phyloP scores from a whole-genome alignment of 2,113 vertebrate genomes.

The Spea bombifrons region DNA sequence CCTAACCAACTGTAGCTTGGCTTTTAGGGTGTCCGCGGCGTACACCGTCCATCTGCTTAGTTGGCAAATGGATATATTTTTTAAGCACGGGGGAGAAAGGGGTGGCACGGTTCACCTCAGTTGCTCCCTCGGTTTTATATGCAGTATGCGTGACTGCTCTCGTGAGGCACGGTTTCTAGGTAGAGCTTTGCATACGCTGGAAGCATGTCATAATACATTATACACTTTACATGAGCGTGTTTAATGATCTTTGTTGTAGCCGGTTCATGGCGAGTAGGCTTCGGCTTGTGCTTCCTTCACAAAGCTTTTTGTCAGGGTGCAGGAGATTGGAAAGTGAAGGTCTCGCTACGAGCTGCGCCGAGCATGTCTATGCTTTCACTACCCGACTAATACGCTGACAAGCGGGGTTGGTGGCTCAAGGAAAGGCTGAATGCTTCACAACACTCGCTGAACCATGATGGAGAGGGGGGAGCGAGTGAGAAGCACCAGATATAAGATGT shows the following conservation, averaged over 20 bases:
- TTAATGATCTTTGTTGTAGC: constrained; percentile 16
- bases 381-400: constrained; percentile 25
- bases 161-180: constrained; percentile 30
- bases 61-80: background rate
- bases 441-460: constrained; percentile 67
- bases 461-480: constrained; percentile 45
- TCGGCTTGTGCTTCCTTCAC: background rate
- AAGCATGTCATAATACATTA: constrained; percentile 20
- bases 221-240: constrained; percentile 5
- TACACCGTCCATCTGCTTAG: background rate
- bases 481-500: constrained; percentile 61
- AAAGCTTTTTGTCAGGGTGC: constrained; percentile 5
- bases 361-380: constrained; percentile 18
- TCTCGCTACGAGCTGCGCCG: background rate
- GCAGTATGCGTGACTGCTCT: constrained; percentile 36
- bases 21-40: background rate
- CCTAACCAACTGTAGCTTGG: background rate
- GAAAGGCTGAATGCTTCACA: constrained; percentile 68
- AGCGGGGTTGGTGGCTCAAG: constrained; percentile 50
- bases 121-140: constrained; percentile 43
- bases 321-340: background rate
- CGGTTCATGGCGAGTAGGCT: constrained; percentile 1
- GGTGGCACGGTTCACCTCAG: constrained; percentile 33
- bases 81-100: constrained; percentile 2
- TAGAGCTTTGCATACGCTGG: constrained; percentile 22